Evolutionary conservation across 2,888 invertebrate species (phyloP).

Genomic region (Leptinotarsa rubiginosa): DNA sequence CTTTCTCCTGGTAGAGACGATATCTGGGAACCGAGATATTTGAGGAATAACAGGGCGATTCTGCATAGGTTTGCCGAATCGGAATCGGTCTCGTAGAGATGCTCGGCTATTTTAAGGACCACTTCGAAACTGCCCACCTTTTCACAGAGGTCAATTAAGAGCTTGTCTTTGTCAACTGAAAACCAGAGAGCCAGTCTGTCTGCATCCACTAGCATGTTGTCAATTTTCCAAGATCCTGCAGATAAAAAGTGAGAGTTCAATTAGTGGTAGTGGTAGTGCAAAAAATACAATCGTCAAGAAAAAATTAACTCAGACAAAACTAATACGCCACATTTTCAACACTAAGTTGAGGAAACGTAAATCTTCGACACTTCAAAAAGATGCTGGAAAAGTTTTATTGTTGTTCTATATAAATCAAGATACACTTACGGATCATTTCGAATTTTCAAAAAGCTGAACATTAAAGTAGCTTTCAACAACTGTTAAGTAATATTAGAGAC

Average conservation of each 20-base stretch:
- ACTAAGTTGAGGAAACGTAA: too few species aligned
- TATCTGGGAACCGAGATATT: slow-evolving; percentile 42
- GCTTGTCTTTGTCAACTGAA: slow-evolving; percentile 44
- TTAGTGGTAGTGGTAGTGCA: too few species aligned
- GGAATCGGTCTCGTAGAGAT: slow-evolving; percentile 45
- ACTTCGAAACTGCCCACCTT: slow-evolving; percentile 48
- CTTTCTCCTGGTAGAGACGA: slow-evolving; percentile 18
- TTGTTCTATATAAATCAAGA: too few species aligned
- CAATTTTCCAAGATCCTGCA: slow-evolving; percentile 21
- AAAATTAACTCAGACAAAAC: too few species aligned
- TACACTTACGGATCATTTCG: too few species aligned
- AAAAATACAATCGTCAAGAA: too few species aligned
- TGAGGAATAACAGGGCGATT: slow-evolving; percentile 51
- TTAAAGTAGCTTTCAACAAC: too few species aligned
- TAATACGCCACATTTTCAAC: too few species aligned
- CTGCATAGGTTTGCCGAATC: slow-evolving; percentile 48
- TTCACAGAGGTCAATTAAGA: slow-evolving; percentile 51
- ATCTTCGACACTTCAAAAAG: too few species aligned
- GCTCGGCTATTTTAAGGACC: slow-evolving; percentile 47
- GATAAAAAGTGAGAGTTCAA: not conserved
- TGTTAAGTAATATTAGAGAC: too few species aligned
- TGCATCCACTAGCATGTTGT: slow-evolving; percentile 25
- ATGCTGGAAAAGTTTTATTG: too few species aligned
- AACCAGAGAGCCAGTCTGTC: slow-evolving; percentile 48
- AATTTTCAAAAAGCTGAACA: too few species aligned